Evolutionary conservation across 2,797 vertebrate genomes (phyloP), one percentile per base, ranked within the genome.

Genomic region (Gorsachius magnificus): DNA sequence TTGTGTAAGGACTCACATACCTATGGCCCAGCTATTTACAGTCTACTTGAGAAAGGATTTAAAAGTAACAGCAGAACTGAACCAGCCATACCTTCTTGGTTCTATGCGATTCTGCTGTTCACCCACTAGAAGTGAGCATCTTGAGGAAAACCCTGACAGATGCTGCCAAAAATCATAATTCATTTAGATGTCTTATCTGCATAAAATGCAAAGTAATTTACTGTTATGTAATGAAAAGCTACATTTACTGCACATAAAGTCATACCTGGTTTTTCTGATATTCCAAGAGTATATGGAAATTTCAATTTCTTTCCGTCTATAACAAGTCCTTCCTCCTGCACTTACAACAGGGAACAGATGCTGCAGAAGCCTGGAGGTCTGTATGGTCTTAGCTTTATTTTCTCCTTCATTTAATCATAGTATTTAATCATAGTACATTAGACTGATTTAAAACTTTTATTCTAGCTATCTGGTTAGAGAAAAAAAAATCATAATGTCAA

Each of bases 281-380:
- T 28, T 60, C 17, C 22, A 45, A 28, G 76, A 36, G 45, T 54
- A 53, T 57, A 24, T n/a, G n/a, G 64, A 36, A 83, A 25, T 53
- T 86, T 81, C 48, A 31, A 4, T 54, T 88, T 79, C 28, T 79
- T 90, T 13, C 33, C 8, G 14, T 17, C 31, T 26, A 2, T 29
- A 51, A 31, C 16, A 85, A 29, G 35, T 53, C 16, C 10, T 5
- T 72, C 10, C 41, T 82, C 24, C 35, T 80, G n/a, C 26, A 50
- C 1, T 0, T 65, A 29, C 7, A 80, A 24, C 2, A 57, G 29
- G 51, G 46, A 77, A 35, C 0, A 1, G 50, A 22, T 58, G 43
- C 20, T 88, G 56, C 54, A 79, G 29, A 58, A 92, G 24, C 20
- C 48, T 86, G 58, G 43, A 86, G 48, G 35, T 92, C 43, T 80